Base-by-base conservation (phyloP, 2,888 invertebrate species). In the Caenorhabditis sp. region DNA sequence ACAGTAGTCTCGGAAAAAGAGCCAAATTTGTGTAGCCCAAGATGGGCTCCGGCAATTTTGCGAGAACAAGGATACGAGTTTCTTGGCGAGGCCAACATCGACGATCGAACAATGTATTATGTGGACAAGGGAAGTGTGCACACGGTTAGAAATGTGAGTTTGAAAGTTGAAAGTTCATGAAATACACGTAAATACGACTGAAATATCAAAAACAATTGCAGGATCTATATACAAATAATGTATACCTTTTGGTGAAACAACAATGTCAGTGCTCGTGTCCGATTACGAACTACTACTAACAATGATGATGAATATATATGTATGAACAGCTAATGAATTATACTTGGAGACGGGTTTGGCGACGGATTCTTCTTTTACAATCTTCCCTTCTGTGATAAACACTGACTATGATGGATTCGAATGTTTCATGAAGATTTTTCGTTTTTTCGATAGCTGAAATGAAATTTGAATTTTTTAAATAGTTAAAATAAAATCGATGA, bases 51-150 rank as follows among this genome's bases (percentile, higher is more conserved):
- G 10, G 78, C 78, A 0, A 68, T 78, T 51, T 65, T 76, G 23
- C 43, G 69, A 62, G 78, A 78, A 12, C 69, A 66, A 23, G 74
- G 72, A 49, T 76, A 55, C 51, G 78, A 78, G 37, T 78, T 57
- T 59, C 63, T 78, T 12, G 78, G 78, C 17, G 78, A 78, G 37
- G 78, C 78, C 3, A 76, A 78, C 53, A 69, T 78, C 36, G 78
- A 78, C 51, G 74, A 74, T 54, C 66, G 76, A 1, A 31, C 69
- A 1, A 74, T 78, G 76, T 69, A 66, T 55, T 78, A 78, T 62
- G 74, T 78, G 24, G 65, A 67, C 43, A 43, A 71, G 21, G 65
- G 68, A 36, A 19, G 26, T 58, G 58, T 71, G 14, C 66, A 73
- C 62, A 49, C 61, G 1, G 71, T 76, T 12, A 24, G 66, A 24